Evolutionary conservation across 2,888 invertebrate genomes (phyloP).

Genomic region (Notodonta dromedarius): DNA sequence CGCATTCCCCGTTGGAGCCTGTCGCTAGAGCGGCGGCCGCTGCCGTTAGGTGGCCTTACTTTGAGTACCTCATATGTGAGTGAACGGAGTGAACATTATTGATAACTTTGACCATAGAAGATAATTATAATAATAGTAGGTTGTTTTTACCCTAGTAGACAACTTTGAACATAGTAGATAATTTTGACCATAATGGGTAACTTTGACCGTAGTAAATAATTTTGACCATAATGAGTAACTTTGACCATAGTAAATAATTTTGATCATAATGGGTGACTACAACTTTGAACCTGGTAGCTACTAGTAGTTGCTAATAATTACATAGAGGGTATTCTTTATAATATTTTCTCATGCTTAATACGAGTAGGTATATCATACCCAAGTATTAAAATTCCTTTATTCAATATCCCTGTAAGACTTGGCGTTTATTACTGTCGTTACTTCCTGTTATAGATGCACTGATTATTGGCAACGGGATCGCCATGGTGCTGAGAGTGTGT

Average conservation of each 20-base stretch:
- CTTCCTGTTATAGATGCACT: constrained; percentile 85
- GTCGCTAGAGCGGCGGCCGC: constrained; percentile 85
- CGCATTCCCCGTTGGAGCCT: constrained; percentile 82
- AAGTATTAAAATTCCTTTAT: no score
- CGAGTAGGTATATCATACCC: no score
- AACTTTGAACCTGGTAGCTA: no score
- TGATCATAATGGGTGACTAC: neutral
- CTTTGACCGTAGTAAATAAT: neutral
- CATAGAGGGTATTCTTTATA: no score
- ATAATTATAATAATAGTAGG: no score
- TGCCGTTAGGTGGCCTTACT: constrained; percentile 88
- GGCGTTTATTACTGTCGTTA: neutral
- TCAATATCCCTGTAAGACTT: neutral
- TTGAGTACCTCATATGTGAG: constrained; percentile 89
- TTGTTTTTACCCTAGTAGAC: no score
- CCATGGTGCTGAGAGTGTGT: constrained; percentile 89
- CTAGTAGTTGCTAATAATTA: no score
- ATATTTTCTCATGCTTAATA: no score
- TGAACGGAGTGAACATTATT: constrained; percentile 60
- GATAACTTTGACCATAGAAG: neutral
- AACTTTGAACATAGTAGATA: no score
- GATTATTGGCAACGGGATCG: constrained; percentile 89
- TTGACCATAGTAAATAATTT: neutral
- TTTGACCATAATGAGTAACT: neutral
- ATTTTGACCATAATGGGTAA: neutral